Conservation (phyloP, 2,113 vertebrate species). For the human (Homo sapiens) region DNA sequence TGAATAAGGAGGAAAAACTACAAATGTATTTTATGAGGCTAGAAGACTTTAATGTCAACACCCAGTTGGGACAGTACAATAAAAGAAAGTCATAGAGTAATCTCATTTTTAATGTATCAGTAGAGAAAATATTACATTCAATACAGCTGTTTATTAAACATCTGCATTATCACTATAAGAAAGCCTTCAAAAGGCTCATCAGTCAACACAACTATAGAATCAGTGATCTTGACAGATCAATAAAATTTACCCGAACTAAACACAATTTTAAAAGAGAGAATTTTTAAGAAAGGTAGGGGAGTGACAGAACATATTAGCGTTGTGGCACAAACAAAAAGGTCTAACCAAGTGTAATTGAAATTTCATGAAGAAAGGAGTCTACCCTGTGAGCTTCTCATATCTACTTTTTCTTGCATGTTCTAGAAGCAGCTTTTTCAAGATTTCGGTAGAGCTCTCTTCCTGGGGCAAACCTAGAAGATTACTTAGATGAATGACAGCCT, state of each 20-base stretch:
- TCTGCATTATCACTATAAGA: neutral
- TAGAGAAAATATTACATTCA: neutral
- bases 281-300: neutral
- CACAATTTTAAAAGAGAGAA: neutral
- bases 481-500: neutral
- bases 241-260: neutral
- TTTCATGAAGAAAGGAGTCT: neutral
- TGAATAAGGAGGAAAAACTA: neutral
- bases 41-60: neutral
- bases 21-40: constrained; percentile 25
- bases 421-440: neutral
- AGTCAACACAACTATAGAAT: constrained; percentile 17
- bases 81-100: neutral
- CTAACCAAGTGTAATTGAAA: neutral
- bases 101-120: neutral
- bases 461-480: neutral
- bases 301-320: neutral
- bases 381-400: neutral
- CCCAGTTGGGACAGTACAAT: neutral
- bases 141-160: neutral
- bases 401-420: neutral
- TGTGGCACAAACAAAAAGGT: neutral
- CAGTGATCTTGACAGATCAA: neutral
- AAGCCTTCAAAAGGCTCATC: neutral
- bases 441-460: neutral